Percentiles rank a stretch among this genome's conserved stretches.
phyloP scores from a whole-genome alignment of 2,888 invertebrate genomes.

The Tillus elongatus region DNA sequence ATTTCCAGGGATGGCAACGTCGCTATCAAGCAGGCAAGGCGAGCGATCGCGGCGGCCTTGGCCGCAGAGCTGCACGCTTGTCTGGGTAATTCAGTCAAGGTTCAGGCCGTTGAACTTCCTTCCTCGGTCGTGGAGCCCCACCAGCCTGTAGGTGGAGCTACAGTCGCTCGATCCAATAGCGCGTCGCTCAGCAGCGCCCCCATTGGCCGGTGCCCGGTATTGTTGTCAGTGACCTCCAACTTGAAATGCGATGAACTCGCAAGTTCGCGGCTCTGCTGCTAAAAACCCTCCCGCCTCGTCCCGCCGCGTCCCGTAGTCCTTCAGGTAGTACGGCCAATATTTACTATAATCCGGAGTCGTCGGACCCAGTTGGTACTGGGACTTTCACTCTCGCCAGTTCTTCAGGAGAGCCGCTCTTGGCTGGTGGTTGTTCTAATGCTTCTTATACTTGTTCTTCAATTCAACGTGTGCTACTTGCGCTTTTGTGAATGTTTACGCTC shows the following conservation, averaged over 20 bases:
- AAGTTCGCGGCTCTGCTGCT: conserved; percentile 46
- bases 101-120: conserved; percentile 72
- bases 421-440: conserved; percentile 18
- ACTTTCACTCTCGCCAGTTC: conserved; percentile 44
- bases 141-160: conserved; percentile 33
- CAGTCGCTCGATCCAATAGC: conserved; percentile 13
- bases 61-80: conserved; percentile 45
- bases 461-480: background rate
- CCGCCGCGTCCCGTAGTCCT: conserved; percentile 37
- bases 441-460: conserved; percentile 17
- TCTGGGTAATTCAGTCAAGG: conserved; percentile 77
- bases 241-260: conserved; percentile 69
- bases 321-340: conserved; percentile 41
- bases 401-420: background rate
- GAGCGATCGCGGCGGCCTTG: conserved; percentile 29
- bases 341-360: conserved; percentile 39
- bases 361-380: conserved; percentile 40
- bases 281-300: conserved; percentile 45
- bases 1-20: too few relatives aligned
- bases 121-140: conserved; percentile 34
- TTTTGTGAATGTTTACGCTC: too few relatives aligned
- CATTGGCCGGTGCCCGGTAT: conserved; percentile 46
- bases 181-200: conserved; percentile 36
- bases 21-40: conserved; percentile 11
- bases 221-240: conserved; percentile 79